Evolutionary conservation across 2,888 invertebrate species (phyloP).

Genomic region (Tenthredo scrophulariae): DNA sequence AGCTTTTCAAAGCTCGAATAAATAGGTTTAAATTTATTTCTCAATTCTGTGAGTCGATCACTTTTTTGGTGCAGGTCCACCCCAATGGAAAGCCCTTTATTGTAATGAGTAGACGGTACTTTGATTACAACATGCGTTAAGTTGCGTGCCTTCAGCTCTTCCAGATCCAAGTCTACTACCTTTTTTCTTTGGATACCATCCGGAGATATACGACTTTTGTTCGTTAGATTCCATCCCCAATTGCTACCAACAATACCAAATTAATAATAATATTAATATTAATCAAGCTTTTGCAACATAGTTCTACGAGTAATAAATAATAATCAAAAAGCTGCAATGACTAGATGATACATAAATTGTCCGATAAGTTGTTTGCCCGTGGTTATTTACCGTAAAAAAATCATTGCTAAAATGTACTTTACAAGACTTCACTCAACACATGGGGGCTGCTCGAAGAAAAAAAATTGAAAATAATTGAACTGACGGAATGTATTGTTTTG

Average conservation of each 20-base stretch:
- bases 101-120: conserved; percentile 80
- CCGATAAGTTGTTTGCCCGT: too few species aligned
- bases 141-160: conserved; percentile 80
- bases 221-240: conserved; percentile 82
- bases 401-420: too few species aligned
- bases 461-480: too few species aligned
- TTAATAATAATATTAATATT: too few species aligned
- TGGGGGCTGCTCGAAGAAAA: too few species aligned
- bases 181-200: conserved; percentile 79
- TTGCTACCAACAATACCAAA: conserved; percentile 73
- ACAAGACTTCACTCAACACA: too few species aligned
- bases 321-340: too few species aligned
- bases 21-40: neutral
- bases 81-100: conserved; percentile 83
- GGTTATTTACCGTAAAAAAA: too few species aligned
- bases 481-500: too few species aligned
- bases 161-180: conserved; percentile 81
- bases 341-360: too few species aligned
- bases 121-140: conserved; percentile 87
- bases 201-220: conserved; percentile 80
- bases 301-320: too few species aligned
- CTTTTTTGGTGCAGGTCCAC: conserved; percentile 82
- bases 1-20: conserved; percentile 58
- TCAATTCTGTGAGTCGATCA: conserved; percentile 8
- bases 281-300: too few species aligned